Evolutionary conservation across 2,888 invertebrate species (phyloP), one percentile per base, ranked within the genome.

Genomic region (Chalcosyrphus nemorum): DNA sequence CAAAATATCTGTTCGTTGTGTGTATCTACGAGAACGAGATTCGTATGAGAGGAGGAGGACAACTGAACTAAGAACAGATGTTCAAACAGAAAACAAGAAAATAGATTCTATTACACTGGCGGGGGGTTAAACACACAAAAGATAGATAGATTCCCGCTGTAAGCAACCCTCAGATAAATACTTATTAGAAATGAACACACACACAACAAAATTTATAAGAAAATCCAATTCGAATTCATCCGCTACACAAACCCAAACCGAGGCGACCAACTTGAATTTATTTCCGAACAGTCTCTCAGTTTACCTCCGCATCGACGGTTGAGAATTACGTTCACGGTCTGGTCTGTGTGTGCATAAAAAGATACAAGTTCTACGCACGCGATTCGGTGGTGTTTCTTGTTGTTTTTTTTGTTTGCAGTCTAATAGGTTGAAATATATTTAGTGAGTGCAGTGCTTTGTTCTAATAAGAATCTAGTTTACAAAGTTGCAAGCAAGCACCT

Each of bases 221-320:
- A 57, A 81, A 82, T 72, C 66, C 66, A 72, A 68, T 82, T 54
- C 2, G 63, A 52, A 68, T 82, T 77, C 77, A 72, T 82, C 72
- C 77, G 6, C 54, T 27, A 57, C 24, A 7, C 41, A 54, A 65
- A 50, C 19, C 27, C 24, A 27, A 11, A 21, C 1, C 17, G 19
- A 45, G 15, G 9, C 52, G 57, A 52, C 43, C 47, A 35, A 72
- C 66, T 63, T 66, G 72, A 77, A 82, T 77, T 61, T 72, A 56
- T 68, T 54, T 77, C 41, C 21, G 66, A 72, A 63, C 66, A 82
- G 82, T 82, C 82, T 82, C 78, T 68, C 72, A 74, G 66, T 82
- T 74, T 72, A 82, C 66, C 61, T 82, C 72, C 56, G 61, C 68
- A 72, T 74, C 41, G 50, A 68, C 77, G 82, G 82, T 82, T 68